Evolutionary conservation across 2,888 invertebrate genomes (phyloP).

Genomic region (Saturnia japonica): DNA sequence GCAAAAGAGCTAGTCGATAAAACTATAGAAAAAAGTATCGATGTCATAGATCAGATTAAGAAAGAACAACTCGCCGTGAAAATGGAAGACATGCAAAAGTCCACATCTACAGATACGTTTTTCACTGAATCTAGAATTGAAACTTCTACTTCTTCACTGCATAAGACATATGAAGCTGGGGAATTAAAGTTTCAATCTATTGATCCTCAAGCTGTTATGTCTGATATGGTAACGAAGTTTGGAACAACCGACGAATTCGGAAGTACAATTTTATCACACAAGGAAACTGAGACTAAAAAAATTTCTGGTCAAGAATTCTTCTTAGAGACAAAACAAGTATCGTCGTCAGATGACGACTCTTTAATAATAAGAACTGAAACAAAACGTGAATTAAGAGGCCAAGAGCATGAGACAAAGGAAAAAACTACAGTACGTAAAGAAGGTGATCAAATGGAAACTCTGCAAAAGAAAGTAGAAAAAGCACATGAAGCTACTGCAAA

Average conservation of each 20-base stretch:
- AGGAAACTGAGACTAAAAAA: conserved; percentile 76
- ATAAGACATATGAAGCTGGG: conserved; percentile 62
- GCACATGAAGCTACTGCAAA: conserved; percentile 78
- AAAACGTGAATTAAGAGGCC: conserved; percentile 71
- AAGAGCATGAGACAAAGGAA: conserved; percentile 77
- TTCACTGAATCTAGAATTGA: conserved; percentile 69
- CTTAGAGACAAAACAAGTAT: conserved; percentile 74
- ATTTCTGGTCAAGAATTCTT: conserved; percentile 78
- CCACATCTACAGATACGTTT: conserved; percentile 65
- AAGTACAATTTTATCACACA: conserved; percentile 74
- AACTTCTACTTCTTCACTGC: conserved; percentile 70
- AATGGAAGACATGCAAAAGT: conserved; percentile 70
- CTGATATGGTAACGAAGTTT: conserved; percentile 71
- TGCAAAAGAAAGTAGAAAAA: conserved; percentile 77
- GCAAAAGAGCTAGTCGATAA: conserved; percentile 80
- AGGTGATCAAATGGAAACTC: conserved; percentile 76
- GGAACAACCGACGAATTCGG: conserved; percentile 56
- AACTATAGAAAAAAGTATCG: conserved; percentile 71
- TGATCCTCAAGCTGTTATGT: conserved; percentile 68
- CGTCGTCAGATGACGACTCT: conserved; percentile 77
- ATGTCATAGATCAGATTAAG: conserved; percentile 70
- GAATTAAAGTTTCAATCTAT: conserved; percentile 69
- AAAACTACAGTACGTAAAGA: conserved; percentile 71
- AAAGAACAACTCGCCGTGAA: conserved; percentile 70
- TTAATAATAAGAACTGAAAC: conserved; percentile 74